Evolutionary conservation across 2,797 vertebrate genomes (phyloP), one percentile per base, ranked within the genome.

Genomic region (Chanos chanos): DNA sequence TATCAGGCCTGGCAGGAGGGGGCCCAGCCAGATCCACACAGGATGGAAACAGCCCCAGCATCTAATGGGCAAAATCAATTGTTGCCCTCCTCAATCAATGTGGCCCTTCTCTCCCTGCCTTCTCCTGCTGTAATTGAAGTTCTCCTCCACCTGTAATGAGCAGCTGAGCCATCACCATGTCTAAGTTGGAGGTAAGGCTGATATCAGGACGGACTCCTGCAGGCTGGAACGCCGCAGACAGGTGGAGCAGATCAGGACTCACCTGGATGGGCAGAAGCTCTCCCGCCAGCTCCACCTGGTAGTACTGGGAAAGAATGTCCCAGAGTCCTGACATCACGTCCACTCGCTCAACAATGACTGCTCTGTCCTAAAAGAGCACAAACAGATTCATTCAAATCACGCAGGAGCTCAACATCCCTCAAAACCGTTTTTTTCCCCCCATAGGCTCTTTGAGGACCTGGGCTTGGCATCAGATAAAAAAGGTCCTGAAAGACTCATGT

Each of bases 21-120:
- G 94, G 93, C 93, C n/a, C 93, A 94, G 94, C 92, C 93, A 93
- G 94, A 96, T 98, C 87, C 92, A 92, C 93, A 90, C 94, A 89
- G 96, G 94, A 97, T 96, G 96, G 94, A 96, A 94, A 98, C 96
- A 98, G 97, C 96, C 95, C 95, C 93, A 95, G 93, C 92, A 94
- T 94, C 94, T 98, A 98, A 98, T 96, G 96, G 96, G 93, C 94
- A 98, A 95, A 96, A 98, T 98, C 96, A 98, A 98, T 98, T 98
- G 95, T 97, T 96, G 96, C 94, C 94, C 92, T 92, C 93, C 95
- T 96, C 94, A 97, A 99, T 99, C 96, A 98, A 96, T 97, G 94
- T 88, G 83, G 90, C 91, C 92, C 92, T 94, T 93, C 91, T 94
- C 95, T 97, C 93, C 96, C 94, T 90, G 94, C 96, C 96, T 92